Evolutionary conservation across 1,140 invertebrate species (phyloP), one percentile per base, ranked within the genome.

Genomic region (Lepidostoma basale): DNA sequence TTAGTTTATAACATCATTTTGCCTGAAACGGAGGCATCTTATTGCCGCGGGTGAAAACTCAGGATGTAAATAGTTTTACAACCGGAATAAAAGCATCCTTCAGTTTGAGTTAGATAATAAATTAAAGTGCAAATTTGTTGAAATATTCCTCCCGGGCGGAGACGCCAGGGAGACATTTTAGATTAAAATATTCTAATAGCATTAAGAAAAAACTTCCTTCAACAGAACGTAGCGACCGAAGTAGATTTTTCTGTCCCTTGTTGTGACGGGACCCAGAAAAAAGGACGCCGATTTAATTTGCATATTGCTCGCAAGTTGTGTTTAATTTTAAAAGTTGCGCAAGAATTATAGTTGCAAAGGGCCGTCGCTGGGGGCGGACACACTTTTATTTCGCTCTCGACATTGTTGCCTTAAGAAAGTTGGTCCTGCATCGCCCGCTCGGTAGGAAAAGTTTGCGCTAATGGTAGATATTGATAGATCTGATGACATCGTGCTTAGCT

Each of bases 281-380:
- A 69, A 52, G 59, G 39, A 59, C 40, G 64, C 58, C 65, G 69
- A 71, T 71, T 71, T 66, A 71, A 71, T 71, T 71, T 71, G 64
- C 69, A 71, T 71, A 71, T 71, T 71, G 66, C 66, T 67, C 49
- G 64, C 69, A 71, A 71, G 69, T 71, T 71, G 58, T 71, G 69
- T 71, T 71, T 71, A 71, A 71, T 71, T 71, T 71, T 67, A 71
- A 71, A 71, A 71, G 58, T 71, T 71, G n/a, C 25, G 16, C 36
- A 71, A 63, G 69, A 71, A 71, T 71, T 71, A 71, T 71, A 71
- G 69, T 71, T 71, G 69, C 64, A 62, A 69, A 33, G 68, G 56
- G 60, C 26, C n/a, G 28, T 25, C 25, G 25, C 60, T 25, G 36
- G 45, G 60, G 45, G 60, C 39, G 65, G 64, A 59, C 63, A 62